Evolutionary conservation across 2,797 vertebrate species (phyloP), one percentile per base, ranked within the genome.

Genomic region (Phalanger gymnotis): DNA sequence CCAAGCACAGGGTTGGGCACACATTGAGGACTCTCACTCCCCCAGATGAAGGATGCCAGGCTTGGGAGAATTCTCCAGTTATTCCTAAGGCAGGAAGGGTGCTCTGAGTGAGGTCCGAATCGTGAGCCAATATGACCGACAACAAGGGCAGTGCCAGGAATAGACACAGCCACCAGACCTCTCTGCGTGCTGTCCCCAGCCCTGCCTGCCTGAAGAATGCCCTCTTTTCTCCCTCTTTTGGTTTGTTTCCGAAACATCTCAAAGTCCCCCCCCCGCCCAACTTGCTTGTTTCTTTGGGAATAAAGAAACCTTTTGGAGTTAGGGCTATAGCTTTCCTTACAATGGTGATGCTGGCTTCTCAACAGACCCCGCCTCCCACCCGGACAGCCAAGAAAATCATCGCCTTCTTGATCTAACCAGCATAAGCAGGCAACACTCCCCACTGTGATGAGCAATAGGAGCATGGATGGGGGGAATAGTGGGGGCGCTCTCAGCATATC

Each of bases 141-240:
- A 97, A 97, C 97, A 98, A 98, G 98, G 97, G 96, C 98, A 98
- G 58, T 96, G 94, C 98, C 97, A 98, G 97, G 98, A 98, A 98
- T 98, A 98, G 98, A 95, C 56, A 91, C 28, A 95, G 98, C 97
- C 95, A 97, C 96, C 96, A 96, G 7, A 34, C 94, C 25, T 61
- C 95, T 87, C 96, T 25, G 53, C 4, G 5, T 95, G 73, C 73
- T 51, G 73, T 87, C 73, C 73, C 73, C 73, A 87, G 95, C 94
- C 19, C 97, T 97, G 97, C 95, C 97, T 97, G 95, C 95, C 93
- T 95, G 91, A 87, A 3, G 87, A 93, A 91, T 93, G 95, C 93
- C 91, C 95, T 96, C 73, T 87, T 87, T 92, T 96, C 91, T 96
- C 92, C 56, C 92, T 47, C 90, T 93, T 54, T 90, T 91, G 54